These are phyloP conservation scores for Mus pahari DNA, from an alignment of 2,113 vertebrate species.

Conservation along the genomic window DNA sequence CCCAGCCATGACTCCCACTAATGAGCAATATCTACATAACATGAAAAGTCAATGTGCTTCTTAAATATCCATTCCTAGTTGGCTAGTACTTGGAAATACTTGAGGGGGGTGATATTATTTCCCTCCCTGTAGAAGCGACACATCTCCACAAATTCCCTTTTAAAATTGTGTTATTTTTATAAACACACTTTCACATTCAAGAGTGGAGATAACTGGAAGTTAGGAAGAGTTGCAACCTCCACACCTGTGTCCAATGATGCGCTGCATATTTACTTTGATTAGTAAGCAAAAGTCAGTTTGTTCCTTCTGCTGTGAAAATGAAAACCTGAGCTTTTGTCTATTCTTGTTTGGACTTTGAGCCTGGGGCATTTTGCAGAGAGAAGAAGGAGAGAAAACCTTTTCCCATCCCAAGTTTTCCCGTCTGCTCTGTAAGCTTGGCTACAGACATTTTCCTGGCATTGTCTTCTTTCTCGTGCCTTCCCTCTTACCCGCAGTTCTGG, in stretches of 20 bases:
- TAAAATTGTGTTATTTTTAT: not conserved
- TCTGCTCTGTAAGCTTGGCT: not conserved
- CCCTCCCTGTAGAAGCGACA: not conserved
- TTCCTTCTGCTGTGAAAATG: not conserved
- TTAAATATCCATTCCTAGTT: not conserved
- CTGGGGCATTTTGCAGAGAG: not conserved
- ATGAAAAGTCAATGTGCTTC: not conserved
- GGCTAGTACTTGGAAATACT: constrained; percentile 28
- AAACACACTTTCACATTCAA: not conserved
- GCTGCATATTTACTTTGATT: not conserved
- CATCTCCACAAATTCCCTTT: not conserved
- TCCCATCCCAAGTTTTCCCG: not conserved
- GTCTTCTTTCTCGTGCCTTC: not conserved
- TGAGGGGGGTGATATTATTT: not conserved
- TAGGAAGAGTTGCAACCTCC: not conserved
- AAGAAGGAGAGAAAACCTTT: not conserved
- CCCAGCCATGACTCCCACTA: not conserved
- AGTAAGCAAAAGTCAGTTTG: not conserved
- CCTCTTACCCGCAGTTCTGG: not conserved
- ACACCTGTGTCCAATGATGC: not conserved
- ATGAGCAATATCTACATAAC: not conserved
- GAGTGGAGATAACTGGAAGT: not conserved
- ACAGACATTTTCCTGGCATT: not conserved
- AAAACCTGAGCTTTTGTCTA: not conserved
- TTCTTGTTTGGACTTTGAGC: not conserved